Evolutionary conservation across 2,888 invertebrate species (phyloP), one percentile per base, ranked within the genome.

Genomic region (Heteromyza rotundicornis): DNA sequence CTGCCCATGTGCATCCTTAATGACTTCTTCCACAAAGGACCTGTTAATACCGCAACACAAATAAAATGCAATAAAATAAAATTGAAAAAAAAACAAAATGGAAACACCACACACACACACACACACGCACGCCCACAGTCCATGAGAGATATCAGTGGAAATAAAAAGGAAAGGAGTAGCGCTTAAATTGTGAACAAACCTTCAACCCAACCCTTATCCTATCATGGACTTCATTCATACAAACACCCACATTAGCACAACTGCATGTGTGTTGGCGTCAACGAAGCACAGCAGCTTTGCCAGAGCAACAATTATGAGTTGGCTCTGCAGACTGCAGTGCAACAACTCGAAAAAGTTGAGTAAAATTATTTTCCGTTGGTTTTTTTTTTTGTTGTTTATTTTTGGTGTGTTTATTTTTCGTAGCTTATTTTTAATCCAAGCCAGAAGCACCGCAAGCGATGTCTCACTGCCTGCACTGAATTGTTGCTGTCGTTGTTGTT

Each of bases 241-340:
- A n/a, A n/a, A n/a, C n/a, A 32, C 32, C 32, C 32, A 32, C 32
- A 32, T 32, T 32, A 40, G 40, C n/a, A 40, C 40, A 40, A n/a
- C 3, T 7, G 40, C 40, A n/a, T n/a, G n/a, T n/a, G n/a, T n/a
- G n/a, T n/a, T n/a, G n/a, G n/a, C n/a, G n/a, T n/a, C n/a, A n/a
- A n/a, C n/a, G n/a, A n/a, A 10, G 40, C 40, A 40, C n/a, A 40
- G 16, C 16, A n/a, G 40, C 40, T 10, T 7, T n/a, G 40, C 8
- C 40, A n/a, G 40, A 40, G 40, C 40, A 40, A 40, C 40, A 40
- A 40, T 40, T 40, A 40, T 40, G 40, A 40, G 40, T n/a, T 40
- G 5, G 27, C 10, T 5, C 27, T 10, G 40, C 40, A n/a, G 14
- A 40, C 40, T 40, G 14, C 14, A 10, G 40, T 3, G 40, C 40